Evolutionary conservation across 2,888 invertebrate genomes (phyloP), one percentile per base, ranked within the genome.

Genomic region (Rhabditoides inermis): DNA sequence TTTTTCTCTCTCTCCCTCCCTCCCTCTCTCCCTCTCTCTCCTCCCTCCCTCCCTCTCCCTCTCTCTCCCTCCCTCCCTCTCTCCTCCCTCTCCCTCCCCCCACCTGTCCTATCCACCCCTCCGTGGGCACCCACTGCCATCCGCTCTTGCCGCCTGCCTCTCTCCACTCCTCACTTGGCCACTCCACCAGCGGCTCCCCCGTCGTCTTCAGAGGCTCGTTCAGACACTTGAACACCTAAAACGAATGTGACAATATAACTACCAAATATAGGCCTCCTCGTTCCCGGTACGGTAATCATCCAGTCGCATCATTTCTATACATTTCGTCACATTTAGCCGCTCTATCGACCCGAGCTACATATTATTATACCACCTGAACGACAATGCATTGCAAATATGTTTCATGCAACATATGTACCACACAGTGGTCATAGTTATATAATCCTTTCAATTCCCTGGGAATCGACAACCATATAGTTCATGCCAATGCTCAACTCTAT

Each of bases 151-250:
- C 65, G 0, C 92, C 92, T 61, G 86, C 83, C 57, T 84, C 84
- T 50, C 90, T 80, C 86, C 90, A 88, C 48, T 84, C 83, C 76
- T 91, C 90, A 66, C 86, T 86, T 0, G 94, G 94, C 94, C 94
- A 95, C 65, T 85, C 84, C n/a, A 92, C 90, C 26, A 75, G 57
- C 35, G 63, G 61, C 30, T 68, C 64, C 20, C 69, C 70, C 2
- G 69, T 67, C 2, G 64, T 54, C 42, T 61, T 68, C n/a, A 72
- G 45, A 15, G 69, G 70, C 39, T 73, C 72, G 49, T 73, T 69
- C 4, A 74, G 57, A 42, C 53, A 58, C 42, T 60, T 60, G 55
- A 67, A 65, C 4, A 74, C 62, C 58, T 68, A 28, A 42, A 53
- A 40, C 20, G 7, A 39, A n/a, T 22, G 5, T 7, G 27, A 18